Evolutionary conservation across 2,797 vertebrate species (phyloP), one percentile per base, ranked within the genome.

Genomic region (Psittacula derbiana): DNA sequence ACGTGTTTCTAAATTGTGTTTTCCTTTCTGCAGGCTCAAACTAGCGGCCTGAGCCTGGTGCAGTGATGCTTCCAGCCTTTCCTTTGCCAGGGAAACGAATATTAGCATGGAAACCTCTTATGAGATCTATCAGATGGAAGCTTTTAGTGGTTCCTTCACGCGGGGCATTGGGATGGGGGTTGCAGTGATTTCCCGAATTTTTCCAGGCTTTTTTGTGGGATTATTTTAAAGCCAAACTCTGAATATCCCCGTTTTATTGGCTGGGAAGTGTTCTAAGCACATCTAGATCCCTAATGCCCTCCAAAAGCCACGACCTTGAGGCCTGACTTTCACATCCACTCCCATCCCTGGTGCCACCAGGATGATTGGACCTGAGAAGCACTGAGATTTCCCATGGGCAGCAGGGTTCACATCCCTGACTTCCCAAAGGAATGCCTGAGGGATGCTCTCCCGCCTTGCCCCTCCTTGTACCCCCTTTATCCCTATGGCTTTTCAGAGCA

Each of bases 381-480:
- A 0, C 1, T 16, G 44, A 23, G 18, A 16, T 46, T 41, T 8
- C 60, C 41, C 1, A 5, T 5, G 33, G 41, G 40, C 6, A 50
- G 27, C 0, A 0, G 27, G 20, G 12, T 27, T 62, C 30, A 3
- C 25, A 4, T 2, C 40, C 61, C 64, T 60, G 33, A 33, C 24
- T 58, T 57, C n/a, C 33, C n/a, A 16, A 16, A 24, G 55, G n/a
- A 58, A 58, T 0, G 3, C 16, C 50, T 2, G 10, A 12, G 15
- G 53, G 84, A 78, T n/a, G 31, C 33, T 40, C 21, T 40, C 55
- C 46, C 1, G 1, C 13, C 10, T 41, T 5, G 3, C 27, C 21
- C 25, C 49, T 25, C 61, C 55, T 33, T 3, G 0, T 23, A 27
- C 47, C 41, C 64, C 27, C 2, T 4, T 4, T 58, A 1, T 10